Evolutionary conservation across 2,113 vertebrate species (phyloP), one percentile per base, ranked within the genome.

Genomic region (Acrocephalus arundinaceus): DNA sequence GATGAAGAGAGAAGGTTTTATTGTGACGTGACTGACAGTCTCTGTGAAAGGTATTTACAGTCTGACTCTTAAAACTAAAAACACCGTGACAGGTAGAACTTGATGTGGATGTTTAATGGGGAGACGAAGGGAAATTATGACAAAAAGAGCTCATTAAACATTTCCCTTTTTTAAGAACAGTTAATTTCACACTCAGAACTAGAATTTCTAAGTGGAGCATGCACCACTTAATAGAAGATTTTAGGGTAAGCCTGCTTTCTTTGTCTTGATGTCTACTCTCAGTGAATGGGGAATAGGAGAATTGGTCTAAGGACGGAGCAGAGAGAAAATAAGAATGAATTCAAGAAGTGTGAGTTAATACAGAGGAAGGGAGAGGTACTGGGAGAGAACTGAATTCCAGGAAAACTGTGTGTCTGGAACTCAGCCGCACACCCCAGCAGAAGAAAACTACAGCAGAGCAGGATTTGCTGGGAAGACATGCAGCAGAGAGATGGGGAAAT

Each of bases 1-100:
- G 94, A 95, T 87, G 85, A 87, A 75, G 75, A 94, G 86, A 93
- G 93, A 88, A 88, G 92, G 95, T 85, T 97, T 95, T 96, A 96
- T 96, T 97, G 94, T 97, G 96, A 91, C 4, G 45, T 96, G 97
- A 97, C 88, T 97, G 97, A 97, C 97, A 97, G 82, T 35, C 87
- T 95, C 88, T 9, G 9, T 78, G 96, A 96, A 97, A 83, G 57
- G 92, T 96, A 96, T 97, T 97, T 96, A 95, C 93, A 92, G 86
- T 66, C 94, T 96, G 89, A 66, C 82, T 97, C 87, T 49, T 85
- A 72, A 75, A 87, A 63, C 95, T 96, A 93, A 96, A 95, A 97
- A 96, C 97, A 96, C 75, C 59, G 1, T 96, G 97, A 97, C 97
- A 96, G 95, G 93, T 87, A 96, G 85, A 93, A 96, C 90, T 96